Evolutionary conservation across 2,113 vertebrate species (phyloP), one percentile per base, ranked within the genome.

Genomic region (Noturus placidus): DNA sequence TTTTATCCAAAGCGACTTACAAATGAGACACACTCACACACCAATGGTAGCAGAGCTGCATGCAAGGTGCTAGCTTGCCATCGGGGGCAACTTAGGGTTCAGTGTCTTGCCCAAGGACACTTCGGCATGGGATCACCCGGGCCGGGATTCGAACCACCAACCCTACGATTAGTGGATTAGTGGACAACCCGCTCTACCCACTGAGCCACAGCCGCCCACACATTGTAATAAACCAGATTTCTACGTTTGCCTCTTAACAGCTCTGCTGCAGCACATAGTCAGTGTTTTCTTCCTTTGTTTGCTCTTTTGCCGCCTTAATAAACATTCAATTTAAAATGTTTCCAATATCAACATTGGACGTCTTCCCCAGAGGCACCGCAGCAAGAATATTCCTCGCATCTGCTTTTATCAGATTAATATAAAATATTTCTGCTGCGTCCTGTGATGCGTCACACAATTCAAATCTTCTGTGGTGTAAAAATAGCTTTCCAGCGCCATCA

Each of bases 291-390:
- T 22, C 70, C 33, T 72, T 3, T 2, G 0, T 72, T 69, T 17
- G 54, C 19, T 3, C 57, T 33, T 54, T 30, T 77, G 42, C 42
- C 61, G 61, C 63, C n/a, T 70, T 83, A 83, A 87, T 72, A 25
- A 79, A 82, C 85, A 87, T 80, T 84, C 82, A 87, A 87, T 83
- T 83, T 61, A 80, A 86, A 85, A 87, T 46, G 56, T 59, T 77
- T 50, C 72, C 52, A 84, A 87, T 84, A 84, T 84, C 85, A 59
- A 46, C 61, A 70, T 74, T 8, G 14, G 76, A 46, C 35, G 63
- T 78, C 33, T 30, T 61, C 52, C 70, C 79, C 57, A n/a, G 80
- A 87, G 80, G 50, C 15, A 65, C 33, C 27, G 11, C 79, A n/a
- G 14, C 81, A 15, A 42, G 33, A 56, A 59, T 22, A 70, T 52